These are phyloP conservation scores for Hypsopygia costalis DNA, from an alignment of 2,888 invertebrate species.

Conservation along the genomic window DNA sequence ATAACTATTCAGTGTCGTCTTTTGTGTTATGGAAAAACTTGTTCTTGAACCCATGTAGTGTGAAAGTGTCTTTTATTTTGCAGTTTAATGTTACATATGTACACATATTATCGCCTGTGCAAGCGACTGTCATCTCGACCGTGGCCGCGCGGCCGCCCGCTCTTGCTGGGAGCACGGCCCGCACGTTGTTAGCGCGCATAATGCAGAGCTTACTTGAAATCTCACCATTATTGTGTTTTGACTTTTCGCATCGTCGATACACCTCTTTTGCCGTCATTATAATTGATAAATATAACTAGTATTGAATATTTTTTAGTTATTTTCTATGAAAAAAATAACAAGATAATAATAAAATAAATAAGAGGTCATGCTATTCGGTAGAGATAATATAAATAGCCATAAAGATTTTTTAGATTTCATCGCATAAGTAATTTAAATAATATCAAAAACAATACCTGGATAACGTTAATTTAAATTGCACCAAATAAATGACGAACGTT, in stretches of 20 bases:
- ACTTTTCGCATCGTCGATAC: conserved; percentile 19
- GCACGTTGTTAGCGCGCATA: conserved; percentile 59
- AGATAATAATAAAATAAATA: too few relatives aligned
- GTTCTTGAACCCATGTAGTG: conserved; percentile 81
- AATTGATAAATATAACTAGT: not conserved
- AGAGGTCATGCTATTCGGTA: too few relatives aligned
- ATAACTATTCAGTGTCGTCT: conserved; percentile 81
- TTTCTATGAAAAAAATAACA: not conserved
- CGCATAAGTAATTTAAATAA: too few relatives aligned
- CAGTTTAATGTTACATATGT: conserved; percentile 81
- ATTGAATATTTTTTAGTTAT: too few relatives aligned
- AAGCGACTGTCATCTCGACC: conserved; percentile 66
- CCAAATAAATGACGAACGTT: conserved; percentile 33
- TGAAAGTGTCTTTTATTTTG: conserved; percentile 79
- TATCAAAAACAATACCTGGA: too few relatives aligned
- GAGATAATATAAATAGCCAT: too few relatives aligned
- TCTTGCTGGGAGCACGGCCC: conserved; percentile 17
- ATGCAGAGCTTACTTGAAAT: conserved; percentile 45
- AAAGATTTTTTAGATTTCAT: too few relatives aligned
- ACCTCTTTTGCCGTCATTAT: not conserved
- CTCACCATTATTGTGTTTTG: conserved; percentile 43
- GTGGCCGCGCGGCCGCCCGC: conserved; percentile 33
- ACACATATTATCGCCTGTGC: conserved; percentile 76
- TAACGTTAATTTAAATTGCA: not conserved
- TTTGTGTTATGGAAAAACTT: conserved; percentile 82